Percentiles rank a stretch among this genome's conserved stretches.
Evolutionary conservation across 2,113 vertebrate species (phyloP).

Genomic region (Malurus elegans): DNA sequence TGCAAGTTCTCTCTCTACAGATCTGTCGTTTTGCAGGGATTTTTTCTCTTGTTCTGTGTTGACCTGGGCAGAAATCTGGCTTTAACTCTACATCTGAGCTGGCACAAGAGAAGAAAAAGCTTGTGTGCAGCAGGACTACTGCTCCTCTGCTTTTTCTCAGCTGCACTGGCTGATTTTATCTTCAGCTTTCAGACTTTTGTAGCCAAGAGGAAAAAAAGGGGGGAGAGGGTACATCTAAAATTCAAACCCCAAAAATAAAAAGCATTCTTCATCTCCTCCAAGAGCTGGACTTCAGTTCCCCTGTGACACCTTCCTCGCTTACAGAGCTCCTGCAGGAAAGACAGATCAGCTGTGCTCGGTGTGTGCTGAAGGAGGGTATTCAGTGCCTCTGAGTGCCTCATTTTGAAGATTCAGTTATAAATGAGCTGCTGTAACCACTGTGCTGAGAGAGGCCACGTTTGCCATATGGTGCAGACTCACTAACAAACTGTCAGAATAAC

Average conservation of each 20-base stretch:
- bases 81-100: not conserved
- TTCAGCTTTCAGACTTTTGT: not conserved
- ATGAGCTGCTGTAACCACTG: not conserved
- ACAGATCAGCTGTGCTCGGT: not conserved
- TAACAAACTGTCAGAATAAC: not conserved
- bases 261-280: not conserved
- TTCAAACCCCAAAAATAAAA: not conserved
- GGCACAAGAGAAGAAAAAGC: not conserved
- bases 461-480: not conserved
- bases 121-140: not conserved
- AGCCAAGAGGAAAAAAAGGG: not conserved
- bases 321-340: not conserved
- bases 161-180: not conserved
- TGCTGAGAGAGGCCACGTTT: not conserved
- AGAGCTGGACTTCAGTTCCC: not conserved
- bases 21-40: not conserved
- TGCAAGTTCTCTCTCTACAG: not conserved
- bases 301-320: not conserved
- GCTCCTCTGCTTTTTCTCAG: not conserved
- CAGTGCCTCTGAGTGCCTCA: not conserved
- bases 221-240: not conserved
- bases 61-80: not conserved
- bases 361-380: not conserved
- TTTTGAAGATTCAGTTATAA: not conserved
- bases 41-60: not conserved